These are phyloP conservation scores for Caenorhabditis sp. DNA, from an alignment of 2,888 invertebrate species.

Conservation along the genomic window DNA sequence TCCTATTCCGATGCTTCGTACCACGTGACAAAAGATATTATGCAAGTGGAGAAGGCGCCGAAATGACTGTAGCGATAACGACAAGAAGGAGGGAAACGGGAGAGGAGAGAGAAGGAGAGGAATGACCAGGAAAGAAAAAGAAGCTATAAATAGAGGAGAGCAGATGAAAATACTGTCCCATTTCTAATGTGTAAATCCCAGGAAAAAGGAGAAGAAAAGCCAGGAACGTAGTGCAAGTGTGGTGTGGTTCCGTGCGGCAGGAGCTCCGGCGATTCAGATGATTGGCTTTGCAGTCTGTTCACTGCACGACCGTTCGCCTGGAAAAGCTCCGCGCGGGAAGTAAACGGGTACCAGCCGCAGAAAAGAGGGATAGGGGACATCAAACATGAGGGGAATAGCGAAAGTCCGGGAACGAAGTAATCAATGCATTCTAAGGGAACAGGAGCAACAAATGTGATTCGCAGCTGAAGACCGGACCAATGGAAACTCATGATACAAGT, in stretches of 20 bases:
- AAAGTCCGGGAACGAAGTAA: conserved; percentile 19
- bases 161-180: conserved; percentile 16
- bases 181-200: conserved; percentile 52
- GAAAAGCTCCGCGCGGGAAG: not conserved
- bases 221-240: conserved; percentile 14
- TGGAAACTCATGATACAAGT: conserved; percentile 47
- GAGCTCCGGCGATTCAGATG: conserved; percentile 41
- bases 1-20: conserved; percentile 17
- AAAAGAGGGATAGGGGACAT: not conserved
- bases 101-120: conserved; percentile 11
- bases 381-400: conserved; percentile 6
- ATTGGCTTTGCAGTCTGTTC: conserved; percentile 70
- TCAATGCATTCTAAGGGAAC: conserved; percentile 29
- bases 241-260: not conserved
- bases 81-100: conserved; percentile 24
- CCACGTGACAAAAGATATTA: conserved; percentile 5
- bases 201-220: conserved; percentile 18
- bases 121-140: conserved; percentile 43
- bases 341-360: not conserved
- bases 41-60: conserved; percentile 5
- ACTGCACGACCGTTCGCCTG: conserved; percentile 59
- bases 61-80: conserved; percentile 7
- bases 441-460: conserved; percentile 46
- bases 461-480: conserved; percentile 36
- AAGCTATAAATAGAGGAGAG: conserved; percentile 40